Evolutionary conservation across 30 jellyfish, hydroid and myxozoan genomes (phyloP).

Genomic region (Aurelia aurita): DNA sequence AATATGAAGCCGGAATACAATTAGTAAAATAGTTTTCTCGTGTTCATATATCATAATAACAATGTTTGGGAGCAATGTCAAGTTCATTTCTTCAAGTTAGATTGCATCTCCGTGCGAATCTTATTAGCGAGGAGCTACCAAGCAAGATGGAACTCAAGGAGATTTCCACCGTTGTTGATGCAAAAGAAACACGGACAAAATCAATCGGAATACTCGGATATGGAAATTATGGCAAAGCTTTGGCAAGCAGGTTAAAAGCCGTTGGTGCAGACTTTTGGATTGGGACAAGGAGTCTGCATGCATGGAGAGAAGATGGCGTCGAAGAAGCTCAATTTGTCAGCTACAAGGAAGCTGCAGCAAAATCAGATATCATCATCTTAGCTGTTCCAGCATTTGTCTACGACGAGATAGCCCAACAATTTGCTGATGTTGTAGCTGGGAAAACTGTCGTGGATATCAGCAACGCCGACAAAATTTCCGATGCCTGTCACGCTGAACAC

Average conservation of each 20-base stretch:
- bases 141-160: neutral
- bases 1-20: too few relatives aligned
- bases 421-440: conserved; percentile 19
- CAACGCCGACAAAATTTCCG: conserved; percentile 42
- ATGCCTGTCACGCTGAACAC: conserved; percentile 52
- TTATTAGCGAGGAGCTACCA: too few relatives aligned
- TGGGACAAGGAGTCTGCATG: neutral
- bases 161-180: neutral
- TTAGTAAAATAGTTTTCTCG: too few relatives aligned
- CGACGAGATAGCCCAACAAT: conserved; percentile 15
- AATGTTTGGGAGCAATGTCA: too few relatives aligned
- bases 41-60: too few relatives aligned
- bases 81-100: too few relatives aligned
- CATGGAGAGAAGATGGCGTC: too few relatives aligned
- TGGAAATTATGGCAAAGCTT: conserved; percentile 71
- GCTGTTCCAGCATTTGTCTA: conserved; percentile 51
- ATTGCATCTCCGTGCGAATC: too few relatives aligned
- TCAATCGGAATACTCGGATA: conserved; percentile 46
- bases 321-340: neutral
- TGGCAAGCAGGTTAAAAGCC: conserved; percentile 34
- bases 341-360: conserved; percentile 47
- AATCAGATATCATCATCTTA: conserved; percentile 53
- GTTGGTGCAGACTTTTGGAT: conserved; percentile 10
- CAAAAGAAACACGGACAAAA: neutral
- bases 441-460: conserved; percentile 83